Evolutionary conservation across 2,113 vertebrate species (phyloP).

Genomic region (Solea solea): DNA sequence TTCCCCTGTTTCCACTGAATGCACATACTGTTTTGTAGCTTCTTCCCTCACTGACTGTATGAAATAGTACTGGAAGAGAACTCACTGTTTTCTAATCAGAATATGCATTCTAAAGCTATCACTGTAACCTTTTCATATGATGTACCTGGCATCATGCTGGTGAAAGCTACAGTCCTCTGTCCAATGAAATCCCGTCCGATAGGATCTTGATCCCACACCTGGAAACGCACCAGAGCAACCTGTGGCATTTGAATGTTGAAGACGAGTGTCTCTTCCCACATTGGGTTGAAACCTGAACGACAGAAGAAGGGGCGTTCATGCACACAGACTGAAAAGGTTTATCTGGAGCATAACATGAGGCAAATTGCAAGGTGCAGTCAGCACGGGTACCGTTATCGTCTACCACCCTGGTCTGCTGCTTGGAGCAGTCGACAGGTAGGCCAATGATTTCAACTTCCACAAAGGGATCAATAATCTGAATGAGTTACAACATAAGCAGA

Average conservation of each 20-base stretch:
- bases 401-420: constrained; percentile 94
- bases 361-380: not conserved
- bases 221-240: constrained; percentile 90
- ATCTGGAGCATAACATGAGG: not conserved
- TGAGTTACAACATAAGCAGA: constrained; percentile 17
- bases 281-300: constrained; percentile 92
- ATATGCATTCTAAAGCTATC: no score
- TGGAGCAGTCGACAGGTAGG: constrained; percentile 90
- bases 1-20: no score
- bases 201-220: constrained; percentile 95
- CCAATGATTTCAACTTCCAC: constrained; percentile 97
- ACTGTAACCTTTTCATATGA: no score
- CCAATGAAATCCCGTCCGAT: constrained; percentile 96
- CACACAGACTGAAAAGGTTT: not conserved
- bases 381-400: constrained; percentile 90
- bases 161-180: constrained; percentile 92
- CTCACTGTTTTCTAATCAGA: no score
- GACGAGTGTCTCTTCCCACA: constrained; percentile 97
- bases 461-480: constrained; percentile 95
- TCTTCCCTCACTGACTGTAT: no score
- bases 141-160: constrained; percentile 94
- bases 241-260: constrained; percentile 93
- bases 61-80: no score
- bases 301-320: not conserved
- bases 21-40: no score